Conservation (phyloP, 2,113 vertebrate genomes). For the Cacatua alba region DNA sequence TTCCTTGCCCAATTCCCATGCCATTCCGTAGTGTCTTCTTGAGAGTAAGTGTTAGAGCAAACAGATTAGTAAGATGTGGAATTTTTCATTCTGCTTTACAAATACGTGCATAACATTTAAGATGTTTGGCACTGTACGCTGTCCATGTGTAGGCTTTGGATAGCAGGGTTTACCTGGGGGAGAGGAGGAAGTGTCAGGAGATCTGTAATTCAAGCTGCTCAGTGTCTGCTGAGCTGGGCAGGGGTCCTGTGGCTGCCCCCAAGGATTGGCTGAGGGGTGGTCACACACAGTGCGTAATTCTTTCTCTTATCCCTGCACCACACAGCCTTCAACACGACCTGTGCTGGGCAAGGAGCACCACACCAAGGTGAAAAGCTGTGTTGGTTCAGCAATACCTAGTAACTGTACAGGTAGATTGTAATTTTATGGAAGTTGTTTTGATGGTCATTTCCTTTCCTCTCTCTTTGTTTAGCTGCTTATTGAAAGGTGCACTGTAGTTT, state of each 20-base stretch:
- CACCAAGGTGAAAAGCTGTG: neutral
- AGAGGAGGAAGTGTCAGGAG: neutral
- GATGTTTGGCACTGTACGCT: too few relatives aligned
- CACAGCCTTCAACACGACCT: neutral
- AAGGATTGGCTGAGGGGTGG: too few relatives aligned
- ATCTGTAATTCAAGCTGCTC: neutral
- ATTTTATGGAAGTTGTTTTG: neutral
- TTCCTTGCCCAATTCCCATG: neutral
- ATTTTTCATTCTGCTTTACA: neutral
- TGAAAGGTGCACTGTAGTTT: neutral
- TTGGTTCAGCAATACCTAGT: neutral
- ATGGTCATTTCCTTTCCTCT: neutral
- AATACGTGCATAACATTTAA: fast-evolving
- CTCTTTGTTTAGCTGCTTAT: neutral
- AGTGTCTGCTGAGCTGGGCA: neutral
- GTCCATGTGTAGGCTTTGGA: neutral
- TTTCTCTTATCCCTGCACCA: neutral
- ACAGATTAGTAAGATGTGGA: neutral
- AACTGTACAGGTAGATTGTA: neutral
- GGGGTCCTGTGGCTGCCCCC: neutral
- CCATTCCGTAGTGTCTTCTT: neutral
- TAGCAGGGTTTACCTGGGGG: neutral
- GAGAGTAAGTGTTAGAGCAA: neutral
- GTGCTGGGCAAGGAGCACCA: neutral
- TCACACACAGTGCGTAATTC: neutral